Conservation (phyloP, 2,113 vertebrate genomes). For the Eupsittula cactorum region DNA sequence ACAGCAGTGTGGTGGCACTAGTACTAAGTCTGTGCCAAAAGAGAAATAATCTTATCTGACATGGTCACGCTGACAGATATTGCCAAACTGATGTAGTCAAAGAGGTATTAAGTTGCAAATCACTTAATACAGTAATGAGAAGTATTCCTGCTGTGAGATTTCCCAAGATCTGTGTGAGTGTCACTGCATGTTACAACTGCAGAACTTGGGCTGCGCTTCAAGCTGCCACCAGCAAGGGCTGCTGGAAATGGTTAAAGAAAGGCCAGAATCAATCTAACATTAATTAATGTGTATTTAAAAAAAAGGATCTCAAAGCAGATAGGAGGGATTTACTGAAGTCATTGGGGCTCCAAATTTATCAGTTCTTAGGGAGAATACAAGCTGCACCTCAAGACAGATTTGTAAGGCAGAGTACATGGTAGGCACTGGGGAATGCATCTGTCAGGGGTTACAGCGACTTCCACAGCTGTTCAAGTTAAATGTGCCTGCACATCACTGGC, state of each 20-base stretch:
- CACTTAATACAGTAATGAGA: neutral
- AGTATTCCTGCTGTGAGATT: neutral
- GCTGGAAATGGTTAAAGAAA: neutral
- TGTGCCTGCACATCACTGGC: neutral
- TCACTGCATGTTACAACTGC: neutral
- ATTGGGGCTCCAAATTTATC: neutral
- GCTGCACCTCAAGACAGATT: neutral
- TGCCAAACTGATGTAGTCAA: neutral
- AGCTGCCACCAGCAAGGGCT: neutral
- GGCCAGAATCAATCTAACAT: neutral
- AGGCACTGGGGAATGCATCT: neutral
- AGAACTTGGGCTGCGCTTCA: neutral
- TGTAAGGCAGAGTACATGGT: neutral
- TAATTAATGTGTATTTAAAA: neutral
- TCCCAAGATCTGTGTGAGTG: neutral
- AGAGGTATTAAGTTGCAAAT: slow-evolving; percentile 18
- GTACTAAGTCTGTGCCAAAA: neutral
- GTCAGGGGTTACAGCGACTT: neutral
- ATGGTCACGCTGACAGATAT: neutral
- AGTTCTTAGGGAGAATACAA: neutral
- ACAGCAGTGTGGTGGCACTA: neutral
- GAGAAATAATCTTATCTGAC: slow-evolving; percentile 9
- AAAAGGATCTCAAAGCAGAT: neutral
- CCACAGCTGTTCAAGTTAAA: neutral
- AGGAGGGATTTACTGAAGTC: neutral